These are phyloP conservation scores for Phainopepla nitens DNA, from an alignment of 2,113 vertebrate genomes.

Conservation along the genomic window DNA sequence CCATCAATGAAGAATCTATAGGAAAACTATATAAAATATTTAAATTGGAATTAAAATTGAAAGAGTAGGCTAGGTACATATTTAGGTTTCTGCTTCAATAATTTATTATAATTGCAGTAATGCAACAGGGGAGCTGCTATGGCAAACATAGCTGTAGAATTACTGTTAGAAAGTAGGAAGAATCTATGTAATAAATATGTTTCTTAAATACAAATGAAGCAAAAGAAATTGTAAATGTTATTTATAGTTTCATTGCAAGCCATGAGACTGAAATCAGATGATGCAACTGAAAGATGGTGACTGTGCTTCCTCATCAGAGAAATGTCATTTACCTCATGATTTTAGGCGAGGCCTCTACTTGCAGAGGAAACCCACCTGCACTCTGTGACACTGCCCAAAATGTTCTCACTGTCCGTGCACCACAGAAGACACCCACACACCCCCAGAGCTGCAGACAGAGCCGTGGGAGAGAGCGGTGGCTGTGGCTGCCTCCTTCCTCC, in stretches of 20 bases:
- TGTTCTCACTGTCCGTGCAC: accelerated
- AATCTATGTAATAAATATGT: not conserved
- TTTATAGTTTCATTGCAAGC: not conserved
- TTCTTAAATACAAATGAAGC: not conserved
- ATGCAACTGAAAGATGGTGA: not conserved
- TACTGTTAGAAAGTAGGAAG: not conserved
- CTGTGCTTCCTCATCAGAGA: not conserved
- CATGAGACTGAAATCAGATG: not conserved
- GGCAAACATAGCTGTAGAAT: not conserved
- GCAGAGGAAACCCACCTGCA: not conserved
- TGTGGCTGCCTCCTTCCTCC: not conserved
- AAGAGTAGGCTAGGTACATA: constrained; percentile 30
- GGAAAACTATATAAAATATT: constrained; percentile 62
- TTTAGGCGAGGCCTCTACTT: accelerated
- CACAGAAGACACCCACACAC: accelerated
- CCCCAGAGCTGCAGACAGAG: not conserved
- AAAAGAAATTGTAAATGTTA: not conserved
- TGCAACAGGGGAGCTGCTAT: not conserved
- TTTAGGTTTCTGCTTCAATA: constrained; percentile 47
- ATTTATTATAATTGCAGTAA: constrained; percentile 51
- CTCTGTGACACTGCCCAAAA: not conserved
- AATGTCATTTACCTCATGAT: not conserved
- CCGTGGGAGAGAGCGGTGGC: not conserved
- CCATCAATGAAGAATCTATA: constrained; percentile 48
- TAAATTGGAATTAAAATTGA: constrained; percentile 54